A percentile compares a stretch with the other conserved stretches of the same genome.
These are phyloP conservation scores for Odontamblyopus rebecca DNA, from an alignment of 2,797 vertebrate genomes.

Conservation along the genomic window DNA sequence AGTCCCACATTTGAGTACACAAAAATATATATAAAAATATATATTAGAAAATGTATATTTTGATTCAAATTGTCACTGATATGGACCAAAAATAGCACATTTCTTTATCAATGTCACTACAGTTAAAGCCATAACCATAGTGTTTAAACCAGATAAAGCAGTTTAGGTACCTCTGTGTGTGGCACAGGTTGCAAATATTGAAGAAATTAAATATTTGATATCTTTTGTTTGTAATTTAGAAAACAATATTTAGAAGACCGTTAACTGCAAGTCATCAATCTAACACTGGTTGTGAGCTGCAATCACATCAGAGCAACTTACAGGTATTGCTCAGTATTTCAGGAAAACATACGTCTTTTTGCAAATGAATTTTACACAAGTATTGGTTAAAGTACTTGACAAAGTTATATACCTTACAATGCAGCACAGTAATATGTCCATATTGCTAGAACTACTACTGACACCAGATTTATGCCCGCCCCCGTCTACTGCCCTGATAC, in stretches of 20 bases:
- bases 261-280: neutral
- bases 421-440: too few relatives aligned
- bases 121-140: neutral
- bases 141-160: conserved; percentile 12
- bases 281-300: neutral
- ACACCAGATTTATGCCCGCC: too few relatives aligned
- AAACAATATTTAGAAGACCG: neutral
- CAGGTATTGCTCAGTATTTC: neutral
- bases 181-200: conserved; percentile 4
- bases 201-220: conserved; percentile 4
- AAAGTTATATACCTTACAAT: too few relatives aligned
- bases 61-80: too few relatives aligned
- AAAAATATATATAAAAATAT: too few relatives aligned
- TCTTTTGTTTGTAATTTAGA: neutral
- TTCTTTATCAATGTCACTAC: too few relatives aligned
- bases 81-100: too few relatives aligned
- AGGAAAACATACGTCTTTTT: neutral
- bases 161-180: conserved; percentile 23
- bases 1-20: too few relatives aligned
- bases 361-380: neutral
- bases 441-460: too few relatives aligned
- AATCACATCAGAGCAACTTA: neutral
- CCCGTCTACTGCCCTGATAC: too few relatives aligned
- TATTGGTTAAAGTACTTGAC: too few relatives aligned
- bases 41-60: too few relatives aligned